Conservation (phyloP, 2,113 vertebrate species). For the Microtus richardsoni region DNA sequence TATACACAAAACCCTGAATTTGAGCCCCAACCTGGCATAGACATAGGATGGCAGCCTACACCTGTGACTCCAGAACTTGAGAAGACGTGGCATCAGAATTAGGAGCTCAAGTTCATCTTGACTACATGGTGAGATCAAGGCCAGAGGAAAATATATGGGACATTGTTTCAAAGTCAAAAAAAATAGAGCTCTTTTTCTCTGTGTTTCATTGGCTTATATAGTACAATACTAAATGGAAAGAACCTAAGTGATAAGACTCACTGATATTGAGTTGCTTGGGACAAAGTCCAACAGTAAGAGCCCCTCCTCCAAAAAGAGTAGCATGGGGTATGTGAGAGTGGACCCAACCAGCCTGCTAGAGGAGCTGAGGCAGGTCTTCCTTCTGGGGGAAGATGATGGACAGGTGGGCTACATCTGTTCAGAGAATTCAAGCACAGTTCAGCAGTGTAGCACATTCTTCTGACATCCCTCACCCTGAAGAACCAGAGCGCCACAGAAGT, state of each 20-base stretch:
- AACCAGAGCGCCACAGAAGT: neutral
- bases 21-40: neutral
- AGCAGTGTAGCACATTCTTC: neutral
- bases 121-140: neutral
- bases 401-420: neutral
- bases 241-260: neutral
- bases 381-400: neutral
- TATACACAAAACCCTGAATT: neutral
- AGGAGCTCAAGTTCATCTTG: neutral
- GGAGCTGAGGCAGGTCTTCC: neutral
- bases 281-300: neutral
- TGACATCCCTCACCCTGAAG: neutral
- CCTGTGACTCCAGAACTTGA: neutral
- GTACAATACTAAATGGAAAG: neutral
- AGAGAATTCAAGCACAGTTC: neutral
- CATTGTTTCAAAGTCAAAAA: neutral
- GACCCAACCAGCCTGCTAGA: fast-evolving
- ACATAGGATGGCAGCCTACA: neutral
- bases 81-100: neutral
- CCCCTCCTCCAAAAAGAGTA: neutral
- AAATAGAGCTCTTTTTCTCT: neutral
- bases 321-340: neutral
- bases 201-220: neutral
- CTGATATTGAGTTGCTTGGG: neutral
- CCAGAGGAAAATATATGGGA: neutral